phyloP scores from a whole-genome alignment of 1,140 invertebrate species.

The Delia radicum region DNA sequence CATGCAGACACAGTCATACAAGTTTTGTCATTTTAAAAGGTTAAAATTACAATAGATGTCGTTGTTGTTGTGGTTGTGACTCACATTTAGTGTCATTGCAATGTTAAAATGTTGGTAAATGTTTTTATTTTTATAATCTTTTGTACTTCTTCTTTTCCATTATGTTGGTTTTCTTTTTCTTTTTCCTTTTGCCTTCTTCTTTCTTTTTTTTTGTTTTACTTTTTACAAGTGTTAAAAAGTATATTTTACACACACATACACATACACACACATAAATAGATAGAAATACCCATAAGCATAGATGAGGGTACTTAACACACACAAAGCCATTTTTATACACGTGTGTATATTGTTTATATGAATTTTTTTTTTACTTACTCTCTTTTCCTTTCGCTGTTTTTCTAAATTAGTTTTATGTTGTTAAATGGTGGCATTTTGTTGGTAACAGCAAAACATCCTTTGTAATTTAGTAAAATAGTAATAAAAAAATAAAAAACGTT shows the following conservation, averaged over 20 bases:
- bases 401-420: conserved; percentile 17
- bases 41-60: background rate
- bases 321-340: background rate
- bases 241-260: too few relatives aligned
- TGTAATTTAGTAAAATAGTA: background rate
- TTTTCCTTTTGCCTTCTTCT: background rate
- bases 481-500: background rate
- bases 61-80: background rate
- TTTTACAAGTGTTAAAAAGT: background rate
- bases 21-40: background rate
- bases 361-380: background rate
- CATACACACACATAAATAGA: too few relatives aligned
- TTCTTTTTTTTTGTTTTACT: background rate
- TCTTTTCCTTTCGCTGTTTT: background rate
- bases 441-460: background rate
- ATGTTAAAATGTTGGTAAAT: too few relatives aligned
- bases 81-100: background rate
- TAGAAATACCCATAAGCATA: too few relatives aligned
- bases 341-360: background rate
- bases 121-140: too few relatives aligned
- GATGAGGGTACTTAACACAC: conserved; percentile 6
- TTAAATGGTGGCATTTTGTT: conserved; percentile 10
- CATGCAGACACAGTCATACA: background rate
- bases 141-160: background rate
- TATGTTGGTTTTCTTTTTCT: background rate